Base-by-base conservation (phyloP, 2,888 invertebrate species). In the Dynastes tityus region DNA sequence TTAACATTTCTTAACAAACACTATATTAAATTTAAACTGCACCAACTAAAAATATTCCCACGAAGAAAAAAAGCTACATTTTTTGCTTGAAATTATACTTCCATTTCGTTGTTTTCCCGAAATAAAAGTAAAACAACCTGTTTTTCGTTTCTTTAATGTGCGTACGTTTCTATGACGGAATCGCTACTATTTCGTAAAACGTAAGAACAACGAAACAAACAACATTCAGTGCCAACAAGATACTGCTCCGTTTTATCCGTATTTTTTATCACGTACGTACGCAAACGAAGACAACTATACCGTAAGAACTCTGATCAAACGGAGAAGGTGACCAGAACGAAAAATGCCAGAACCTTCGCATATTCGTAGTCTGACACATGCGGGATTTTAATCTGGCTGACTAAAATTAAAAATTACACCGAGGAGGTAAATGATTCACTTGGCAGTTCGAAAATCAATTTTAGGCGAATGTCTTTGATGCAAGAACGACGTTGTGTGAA, bases 381-480 rank as follows among this genome's bases (percentile, higher is more conserved):
- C 73, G 63, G 73, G 73, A 74, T 74, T 74, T 74, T 74, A 74
- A 61, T 74, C 61, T 45, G 68, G 73, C 73, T 27, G 55, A 61
- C 73, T 74, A 74, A 74, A 74, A 74, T 74, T 74, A 74, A 74
- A 74, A 74, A 74, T 74, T 74, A 74, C 73, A 74, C 73, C n/a
- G 45, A 49, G 61, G 55, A 71, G 55, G 73, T 74, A 61, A 74
- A 74, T 74, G 73, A 74, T 74, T 74, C 73, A 74, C 73, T 74
- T 74, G 73, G 73, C 73, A 74, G 73, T 74, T 74, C 61, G 73
- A 29, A 61, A 73, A 74, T 63, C 73, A 74, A 74, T 61, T 74
- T 74, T 74, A 61, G 40, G 73, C 73, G 58, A 16, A 27, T 22
- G 61, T 68, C 68, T 68, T 68, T 40, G 73, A 45, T 74, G 73